These are phyloP conservation scores for Belgica antarctica DNA, from an alignment of 2,888 invertebrate genomes.

Conservation along the genomic window DNA sequence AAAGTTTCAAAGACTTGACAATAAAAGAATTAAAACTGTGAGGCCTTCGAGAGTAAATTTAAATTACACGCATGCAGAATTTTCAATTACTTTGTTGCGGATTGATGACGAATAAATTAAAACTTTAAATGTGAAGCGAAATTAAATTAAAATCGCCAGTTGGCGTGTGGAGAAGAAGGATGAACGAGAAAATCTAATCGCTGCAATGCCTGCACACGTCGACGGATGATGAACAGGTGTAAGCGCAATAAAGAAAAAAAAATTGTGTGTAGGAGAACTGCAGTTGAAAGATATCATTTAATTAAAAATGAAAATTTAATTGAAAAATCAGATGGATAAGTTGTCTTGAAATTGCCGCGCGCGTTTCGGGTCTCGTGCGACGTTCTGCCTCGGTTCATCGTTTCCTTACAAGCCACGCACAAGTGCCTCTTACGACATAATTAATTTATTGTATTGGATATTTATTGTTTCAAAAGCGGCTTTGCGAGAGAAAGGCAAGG, in stretches of 20 bases:
- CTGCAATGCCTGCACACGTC: background rate
- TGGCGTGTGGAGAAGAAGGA: background rate
- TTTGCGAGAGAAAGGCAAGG: background rate
- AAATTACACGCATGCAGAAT: constrained; percentile 30
- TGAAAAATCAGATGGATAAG: constrained; percentile 38
- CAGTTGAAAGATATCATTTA: constrained; percentile 43
- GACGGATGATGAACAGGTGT: constrained; percentile 39
- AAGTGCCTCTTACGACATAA: constrained; percentile 40
- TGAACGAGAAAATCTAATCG: background rate
- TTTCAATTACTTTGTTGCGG: constrained; percentile 13
- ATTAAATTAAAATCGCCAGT: background rate
- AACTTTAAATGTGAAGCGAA: background rate
- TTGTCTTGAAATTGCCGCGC: background rate
- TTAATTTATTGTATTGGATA: constrained; percentile 43
- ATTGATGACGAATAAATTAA: background rate
- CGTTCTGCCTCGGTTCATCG: constrained; percentile 39
- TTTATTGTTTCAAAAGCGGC: constrained; percentile 36
- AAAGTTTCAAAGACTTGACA: no score
- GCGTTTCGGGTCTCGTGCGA: constrained; percentile 34
- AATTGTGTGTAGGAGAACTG: constrained; percentile 6
- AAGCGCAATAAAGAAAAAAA: constrained; percentile 39
- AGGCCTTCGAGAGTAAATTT: background rate
- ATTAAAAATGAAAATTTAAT: constrained; percentile 40
- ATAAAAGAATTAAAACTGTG: no score
- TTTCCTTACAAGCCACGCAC: constrained; percentile 43